phyloP scores from a whole-genome alignment of 2,113 vertebrate genomes.

The Macrotis lagotis region DNA sequence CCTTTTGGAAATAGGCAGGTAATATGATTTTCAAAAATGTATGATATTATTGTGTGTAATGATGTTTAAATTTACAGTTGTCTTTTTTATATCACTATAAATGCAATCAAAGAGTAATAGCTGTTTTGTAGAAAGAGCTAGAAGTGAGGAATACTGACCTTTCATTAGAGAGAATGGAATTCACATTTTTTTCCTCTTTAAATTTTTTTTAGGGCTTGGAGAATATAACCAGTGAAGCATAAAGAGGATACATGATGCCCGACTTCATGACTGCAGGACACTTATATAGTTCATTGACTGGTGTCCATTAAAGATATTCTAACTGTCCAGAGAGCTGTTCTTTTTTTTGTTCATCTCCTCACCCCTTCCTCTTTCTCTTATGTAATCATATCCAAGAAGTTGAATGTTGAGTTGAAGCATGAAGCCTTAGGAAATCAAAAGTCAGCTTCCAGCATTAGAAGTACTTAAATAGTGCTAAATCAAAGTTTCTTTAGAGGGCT shows the following conservation, averaged over 20 bases:
- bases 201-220: conserved; percentile 91
- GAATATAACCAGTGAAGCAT: conserved; percentile 87
- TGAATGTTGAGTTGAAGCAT: background rate
- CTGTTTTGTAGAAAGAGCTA: background rate
- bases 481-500: conserved; percentile 20
- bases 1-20: background rate
- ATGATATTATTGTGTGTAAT: background rate
- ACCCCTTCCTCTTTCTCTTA: background rate
- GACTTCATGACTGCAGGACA: conserved; percentile 51
- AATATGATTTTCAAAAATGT: background rate
- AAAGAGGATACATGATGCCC: background rate
- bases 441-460: background rate
- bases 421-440: background rate
- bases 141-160: conserved; percentile 23
- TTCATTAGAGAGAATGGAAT: conserved; percentile 12
- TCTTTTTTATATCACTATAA: background rate
- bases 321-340: background rate
- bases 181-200: conserved; percentile 53
- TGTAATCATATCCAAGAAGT: background rate
- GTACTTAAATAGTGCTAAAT: background rate
- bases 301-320: conserved; percentile 58
- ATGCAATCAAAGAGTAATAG: background rate
- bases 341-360: background rate
- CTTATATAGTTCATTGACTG: background rate
- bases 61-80: background rate